phyloP scores from a whole-genome alignment of 1,140 invertebrate species.

The Hermetia illucens region DNA sequence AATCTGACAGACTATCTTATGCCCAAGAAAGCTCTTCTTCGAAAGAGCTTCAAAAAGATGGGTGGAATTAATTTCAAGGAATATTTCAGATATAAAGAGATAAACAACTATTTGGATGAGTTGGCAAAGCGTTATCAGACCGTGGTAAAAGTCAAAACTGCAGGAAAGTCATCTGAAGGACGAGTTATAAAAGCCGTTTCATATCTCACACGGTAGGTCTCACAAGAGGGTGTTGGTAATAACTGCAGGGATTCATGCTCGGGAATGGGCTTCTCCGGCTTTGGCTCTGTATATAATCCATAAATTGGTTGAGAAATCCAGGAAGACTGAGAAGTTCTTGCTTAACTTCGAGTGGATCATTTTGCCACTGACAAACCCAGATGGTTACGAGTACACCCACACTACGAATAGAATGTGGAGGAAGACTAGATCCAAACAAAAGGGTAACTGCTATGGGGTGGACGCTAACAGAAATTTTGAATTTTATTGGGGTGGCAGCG shows the following conservation, averaged over 20 bases:
- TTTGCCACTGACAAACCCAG: slow-evolving; percentile 38
- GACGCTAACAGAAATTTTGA: slow-evolving; percentile 39
- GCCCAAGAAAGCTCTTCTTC: too few species aligned
- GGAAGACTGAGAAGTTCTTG: slow-evolving; percentile 29
- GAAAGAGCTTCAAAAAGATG: too few species aligned
- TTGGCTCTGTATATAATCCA: slow-evolving; percentile 45
- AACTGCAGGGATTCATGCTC: slow-evolving; percentile 44
- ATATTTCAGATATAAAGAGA: too few species aligned
- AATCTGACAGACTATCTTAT: too few species aligned
- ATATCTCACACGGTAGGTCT: slow-evolving; percentile 17
- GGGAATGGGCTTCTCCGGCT: slow-evolving; percentile 57
- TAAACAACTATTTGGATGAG: slow-evolving; percentile 35
- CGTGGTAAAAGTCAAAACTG: slow-evolving; percentile 28
- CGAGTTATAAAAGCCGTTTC: slow-evolving; percentile 36
- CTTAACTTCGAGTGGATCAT: slow-evolving; percentile 43
- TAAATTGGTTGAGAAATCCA: slow-evolving; percentile 39
- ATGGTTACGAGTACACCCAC: slow-evolving; percentile 30
- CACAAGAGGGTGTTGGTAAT: slow-evolving; percentile 38
- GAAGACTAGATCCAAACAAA: slow-evolving; percentile 34
- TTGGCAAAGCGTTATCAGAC: slow-evolving; percentile 31
- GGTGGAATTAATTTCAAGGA: too few species aligned
- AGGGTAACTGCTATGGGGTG: slow-evolving; percentile 36
- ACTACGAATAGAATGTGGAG: slow-evolving; percentile 36
- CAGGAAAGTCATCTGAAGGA: slow-evolving; percentile 33
- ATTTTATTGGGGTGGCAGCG: slow-evolving; percentile 36